These are phyloP conservation scores for Stictocephala bisonia DNA, from an alignment of 2,888 invertebrate species.

Conservation along the genomic window DNA sequence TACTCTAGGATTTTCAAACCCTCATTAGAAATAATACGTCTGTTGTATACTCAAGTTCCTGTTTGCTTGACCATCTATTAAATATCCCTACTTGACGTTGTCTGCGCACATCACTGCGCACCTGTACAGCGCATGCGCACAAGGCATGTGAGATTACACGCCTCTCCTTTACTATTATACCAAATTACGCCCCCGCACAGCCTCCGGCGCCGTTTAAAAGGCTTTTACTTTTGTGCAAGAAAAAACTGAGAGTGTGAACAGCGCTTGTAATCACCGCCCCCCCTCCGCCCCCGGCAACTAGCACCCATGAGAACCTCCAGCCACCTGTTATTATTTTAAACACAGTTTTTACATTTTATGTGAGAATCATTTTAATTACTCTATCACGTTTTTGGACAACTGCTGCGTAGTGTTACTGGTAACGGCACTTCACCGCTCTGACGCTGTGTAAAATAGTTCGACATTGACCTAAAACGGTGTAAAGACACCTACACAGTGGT, in stretches of 20 bases:
- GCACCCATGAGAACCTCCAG: neutral
- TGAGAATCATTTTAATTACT: constrained; percentile 30
- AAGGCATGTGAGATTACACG: too few species aligned
- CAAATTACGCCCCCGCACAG: constrained; percentile 45
- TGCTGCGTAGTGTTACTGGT: too few species aligned
- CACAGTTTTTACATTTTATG: constrained; percentile 20
- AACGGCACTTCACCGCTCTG: too few species aligned
- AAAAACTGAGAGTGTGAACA: constrained; percentile 46
- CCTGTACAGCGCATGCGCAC: constrained; percentile 1
- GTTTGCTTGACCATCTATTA: too few species aligned
- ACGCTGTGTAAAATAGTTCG: too few species aligned
- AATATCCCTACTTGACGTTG: too few species aligned
- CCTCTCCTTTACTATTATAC: neutral
- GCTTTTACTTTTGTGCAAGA: constrained; percentile 43
- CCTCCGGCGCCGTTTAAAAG: constrained; percentile 39
- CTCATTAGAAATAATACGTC: too few species aligned
- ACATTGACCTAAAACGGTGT: too few species aligned
- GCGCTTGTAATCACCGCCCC: constrained; percentile 20
- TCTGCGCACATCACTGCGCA: neutral
- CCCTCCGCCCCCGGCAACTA: too few species aligned
- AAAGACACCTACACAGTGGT: too few species aligned
- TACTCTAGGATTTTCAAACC: too few species aligned
- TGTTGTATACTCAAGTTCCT: too few species aligned
- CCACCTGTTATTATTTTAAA: constrained; percentile 37
- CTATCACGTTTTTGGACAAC: constrained; percentile 24